Percentiles rank a stretch among this genome's conserved stretches.
These are phyloP conservation scores for Strigamia crassipes DNA, from an alignment of 2,888 invertebrate species.

Conservation along the genomic window DNA sequence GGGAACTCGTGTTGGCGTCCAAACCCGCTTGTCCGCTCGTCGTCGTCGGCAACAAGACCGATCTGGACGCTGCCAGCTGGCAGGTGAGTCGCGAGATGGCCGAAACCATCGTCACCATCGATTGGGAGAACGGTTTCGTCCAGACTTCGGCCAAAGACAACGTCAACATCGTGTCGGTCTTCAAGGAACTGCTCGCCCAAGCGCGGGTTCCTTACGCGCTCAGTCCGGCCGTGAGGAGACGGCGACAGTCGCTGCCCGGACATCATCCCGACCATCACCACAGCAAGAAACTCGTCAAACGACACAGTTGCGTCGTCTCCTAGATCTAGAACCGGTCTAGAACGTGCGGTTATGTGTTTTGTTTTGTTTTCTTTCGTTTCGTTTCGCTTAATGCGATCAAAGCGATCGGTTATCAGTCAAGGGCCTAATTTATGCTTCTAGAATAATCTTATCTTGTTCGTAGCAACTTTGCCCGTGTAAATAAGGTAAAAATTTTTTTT, in stretches of 20 bases:
- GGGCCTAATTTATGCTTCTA: not conserved
- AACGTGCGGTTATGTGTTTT: no score
- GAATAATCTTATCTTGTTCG: not conserved
- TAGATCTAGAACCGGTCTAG: not conserved
- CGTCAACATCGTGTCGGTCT: slow-evolving; percentile 70
- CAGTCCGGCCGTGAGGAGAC: slow-evolving; percentile 78
- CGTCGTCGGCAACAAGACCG: slow-evolving; percentile 62
- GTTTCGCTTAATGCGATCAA: not conserved
- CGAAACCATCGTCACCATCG: slow-evolving; percentile 71
- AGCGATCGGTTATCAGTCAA: not conserved
- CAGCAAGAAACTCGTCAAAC: not conserved
- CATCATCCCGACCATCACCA: not conserved
- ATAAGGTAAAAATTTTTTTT: no score
- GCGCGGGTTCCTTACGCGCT: slow-evolving; percentile 88
- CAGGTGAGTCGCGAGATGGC: slow-evolving; percentile 73
- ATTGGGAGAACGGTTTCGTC: slow-evolving; percentile 93
- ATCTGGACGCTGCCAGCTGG: slow-evolving; percentile 56
- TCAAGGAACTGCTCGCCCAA: slow-evolving; percentile 84
- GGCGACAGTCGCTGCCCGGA: slow-evolving; percentile 73
- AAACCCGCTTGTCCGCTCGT: slow-evolving; percentile 61
- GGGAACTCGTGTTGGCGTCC: slow-evolving; percentile 57
- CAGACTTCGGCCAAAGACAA: slow-evolving; percentile 89
- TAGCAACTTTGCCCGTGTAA: not conserved
- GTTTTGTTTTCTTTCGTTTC: no score
- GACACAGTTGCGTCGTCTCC: not conserved